Base-by-base conservation (phyloP, 2,888 invertebrate species). In the Catocala fraxini region DNA sequence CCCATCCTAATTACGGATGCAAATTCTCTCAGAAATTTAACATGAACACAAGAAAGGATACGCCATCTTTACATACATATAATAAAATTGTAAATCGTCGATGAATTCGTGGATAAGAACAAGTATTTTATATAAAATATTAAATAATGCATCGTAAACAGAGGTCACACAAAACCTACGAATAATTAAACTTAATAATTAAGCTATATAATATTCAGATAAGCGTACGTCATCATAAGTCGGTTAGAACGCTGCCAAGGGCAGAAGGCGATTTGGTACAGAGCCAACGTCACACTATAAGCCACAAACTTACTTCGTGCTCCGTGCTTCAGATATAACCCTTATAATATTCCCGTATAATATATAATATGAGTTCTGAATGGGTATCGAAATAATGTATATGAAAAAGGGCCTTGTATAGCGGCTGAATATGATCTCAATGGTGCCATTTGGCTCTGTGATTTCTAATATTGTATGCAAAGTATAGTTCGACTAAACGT, bases 251-350 rank as follows among this genome's bases (percentile, higher is more conserved):
- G 75, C 80, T 87, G 87, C 83, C 86, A 84, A 84, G 83, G 83
- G 70, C 83, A 81, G 68, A 67, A 73, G 73, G 64, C 79, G 76
- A 85, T 85, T 89, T 88, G 89, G 88, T 85, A 71, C 67, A 65
- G 56, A 56, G 86, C 87, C 87, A 89, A 77, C 67, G 58, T 64
- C 69, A 75, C 49, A 63, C 70, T 63, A 56, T 59, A 63, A 71
- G 63, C 65, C 70, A 65, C 63, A 63, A 71, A 75, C 66, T 71
- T 70, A 71, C 63, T 45, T 39, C 13, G 35, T 35, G 71, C 70
- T 77, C 54, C 46, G 45, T 48, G 1, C 39, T 60, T 35, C n/a
- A 55, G 46, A 41, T 47, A 57, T 56, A 51, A 43, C 51, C 35
- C 35, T 57, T 57, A 51, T 45, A 51, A 15, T 51, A 57, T 45